Conservation (phyloP, 2,797 vertebrate genomes). For the Smutsia gigantea region DNA sequence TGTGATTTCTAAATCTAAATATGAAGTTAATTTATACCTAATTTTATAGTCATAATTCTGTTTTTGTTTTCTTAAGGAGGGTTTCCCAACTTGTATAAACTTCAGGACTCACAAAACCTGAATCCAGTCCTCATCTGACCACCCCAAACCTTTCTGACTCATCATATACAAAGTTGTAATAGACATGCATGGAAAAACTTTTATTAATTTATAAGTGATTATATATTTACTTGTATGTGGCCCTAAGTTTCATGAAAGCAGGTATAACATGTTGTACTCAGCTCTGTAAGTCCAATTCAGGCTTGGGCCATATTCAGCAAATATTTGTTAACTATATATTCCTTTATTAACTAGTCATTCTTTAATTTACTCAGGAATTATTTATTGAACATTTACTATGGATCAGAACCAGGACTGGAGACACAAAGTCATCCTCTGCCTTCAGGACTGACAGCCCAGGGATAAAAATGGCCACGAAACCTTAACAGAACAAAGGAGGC, state of each 20-base stretch:
- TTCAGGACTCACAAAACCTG: not conserved
- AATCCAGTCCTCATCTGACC: not conserved
- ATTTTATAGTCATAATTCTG: constrained; percentile 1
- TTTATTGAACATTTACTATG: not conserved
- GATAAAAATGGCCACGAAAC: not conserved
- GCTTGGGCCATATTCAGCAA: not conserved
- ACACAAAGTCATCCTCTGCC: not conserved
- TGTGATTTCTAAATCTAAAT: not conserved
- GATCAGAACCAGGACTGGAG: not conserved
- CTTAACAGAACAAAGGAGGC: not conserved
- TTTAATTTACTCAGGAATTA: not conserved
- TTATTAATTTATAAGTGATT: not conserved
- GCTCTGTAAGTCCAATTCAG: not conserved
- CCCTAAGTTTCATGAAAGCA: not conserved
- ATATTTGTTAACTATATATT: not conserved
- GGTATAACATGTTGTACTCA: not conserved
- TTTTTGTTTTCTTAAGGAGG: constrained; percentile 22
- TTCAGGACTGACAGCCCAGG: not conserved
- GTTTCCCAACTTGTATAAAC: not conserved
- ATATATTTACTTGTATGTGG: not conserved
- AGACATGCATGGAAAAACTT: not conserved
- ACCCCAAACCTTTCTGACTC: not conserved
- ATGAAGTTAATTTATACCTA: not conserved
- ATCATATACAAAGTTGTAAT: not conserved
- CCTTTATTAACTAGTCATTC: not conserved